Conservation (phyloP, 2,113 vertebrate species). For the Sturnus vulgaris region DNA sequence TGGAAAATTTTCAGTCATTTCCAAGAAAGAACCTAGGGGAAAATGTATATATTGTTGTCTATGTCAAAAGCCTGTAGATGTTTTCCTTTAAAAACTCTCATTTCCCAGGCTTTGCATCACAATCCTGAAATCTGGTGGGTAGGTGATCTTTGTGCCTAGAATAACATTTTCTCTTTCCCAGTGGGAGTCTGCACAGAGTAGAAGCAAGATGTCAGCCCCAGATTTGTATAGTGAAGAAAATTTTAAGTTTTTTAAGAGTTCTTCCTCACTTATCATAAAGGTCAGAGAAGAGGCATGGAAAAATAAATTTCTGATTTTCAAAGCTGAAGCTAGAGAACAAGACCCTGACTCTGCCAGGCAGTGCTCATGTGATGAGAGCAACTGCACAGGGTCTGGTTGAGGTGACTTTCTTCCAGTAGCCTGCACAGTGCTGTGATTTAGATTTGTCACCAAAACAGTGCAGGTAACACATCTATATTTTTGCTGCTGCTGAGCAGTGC, state of each 20-base stretch:
- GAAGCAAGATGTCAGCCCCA: not conserved
- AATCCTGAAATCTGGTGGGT: not conserved
- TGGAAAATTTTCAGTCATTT: slow-evolving; percentile 22
- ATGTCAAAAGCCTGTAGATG: not conserved
- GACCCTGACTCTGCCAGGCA: not conserved
- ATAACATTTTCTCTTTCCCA: not conserved
- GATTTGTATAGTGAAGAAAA: not conserved
- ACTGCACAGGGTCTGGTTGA: not conserved
- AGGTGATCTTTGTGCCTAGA: not conserved
- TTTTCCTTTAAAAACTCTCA: not conserved
- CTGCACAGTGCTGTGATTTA: not conserved
- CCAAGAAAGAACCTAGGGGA: slow-evolving; percentile 24
- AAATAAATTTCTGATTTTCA: not conserved
- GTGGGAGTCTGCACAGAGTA: not conserved
- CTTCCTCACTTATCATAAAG: not conserved
- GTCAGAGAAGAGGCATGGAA: not conserved
- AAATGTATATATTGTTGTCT: slow-evolving; percentile 42
- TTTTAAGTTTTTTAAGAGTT: not conserved
- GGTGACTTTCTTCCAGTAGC: not conserved
- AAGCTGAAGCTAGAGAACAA: not conserved
- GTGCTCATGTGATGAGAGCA: not conserved
- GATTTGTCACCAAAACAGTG: not conserved
- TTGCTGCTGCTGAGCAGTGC: not conserved
- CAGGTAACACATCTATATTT: not conserved
- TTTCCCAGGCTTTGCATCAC: not conserved